Conservation (phyloP, 2,113 vertebrate species). For the Kobus ellipsiprymnus region DNA sequence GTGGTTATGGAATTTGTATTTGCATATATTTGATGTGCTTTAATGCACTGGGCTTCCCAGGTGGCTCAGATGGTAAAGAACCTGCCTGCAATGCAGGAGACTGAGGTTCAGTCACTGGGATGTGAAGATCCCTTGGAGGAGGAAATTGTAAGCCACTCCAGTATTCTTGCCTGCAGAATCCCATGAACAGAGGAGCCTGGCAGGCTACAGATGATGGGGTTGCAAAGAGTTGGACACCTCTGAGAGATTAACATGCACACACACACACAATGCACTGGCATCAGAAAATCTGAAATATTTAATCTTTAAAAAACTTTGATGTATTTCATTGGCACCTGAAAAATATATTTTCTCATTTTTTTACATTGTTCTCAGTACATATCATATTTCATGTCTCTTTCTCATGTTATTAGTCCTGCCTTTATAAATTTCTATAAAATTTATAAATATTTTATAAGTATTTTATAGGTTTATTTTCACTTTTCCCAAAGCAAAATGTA, state of each 20-base stretch:
- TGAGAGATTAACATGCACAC: not conserved
- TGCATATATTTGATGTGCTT: not conserved
- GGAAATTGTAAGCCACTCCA: not conserved
- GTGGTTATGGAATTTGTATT: not conserved
- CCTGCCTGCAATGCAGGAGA: not conserved
- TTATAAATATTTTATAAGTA: not conserved
- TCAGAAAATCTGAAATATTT: not conserved
- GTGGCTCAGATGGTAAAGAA: not conserved
- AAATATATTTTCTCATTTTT: not conserved
- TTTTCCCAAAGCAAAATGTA: not conserved
- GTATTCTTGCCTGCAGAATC: not conserved
- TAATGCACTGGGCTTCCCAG: not conserved
- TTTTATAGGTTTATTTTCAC: not conserved
- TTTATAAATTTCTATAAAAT: not conserved
- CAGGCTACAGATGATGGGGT: not conserved
- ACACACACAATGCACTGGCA: not conserved
- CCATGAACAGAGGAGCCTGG: not conserved
- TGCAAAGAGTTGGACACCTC: not conserved
- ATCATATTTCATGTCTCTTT: not conserved
- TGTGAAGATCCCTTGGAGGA: not conserved
- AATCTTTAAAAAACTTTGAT: not conserved
- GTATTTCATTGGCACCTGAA: not conserved
- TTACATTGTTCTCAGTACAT: not conserved
- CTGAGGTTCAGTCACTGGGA: not conserved
- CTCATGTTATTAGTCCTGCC: not conserved